A percentile compares a stretch with the other conserved stretches of the same genome.
Conservation (phyloP, 2,797 vertebrate species). For the Fratercula arctica region DNA sequence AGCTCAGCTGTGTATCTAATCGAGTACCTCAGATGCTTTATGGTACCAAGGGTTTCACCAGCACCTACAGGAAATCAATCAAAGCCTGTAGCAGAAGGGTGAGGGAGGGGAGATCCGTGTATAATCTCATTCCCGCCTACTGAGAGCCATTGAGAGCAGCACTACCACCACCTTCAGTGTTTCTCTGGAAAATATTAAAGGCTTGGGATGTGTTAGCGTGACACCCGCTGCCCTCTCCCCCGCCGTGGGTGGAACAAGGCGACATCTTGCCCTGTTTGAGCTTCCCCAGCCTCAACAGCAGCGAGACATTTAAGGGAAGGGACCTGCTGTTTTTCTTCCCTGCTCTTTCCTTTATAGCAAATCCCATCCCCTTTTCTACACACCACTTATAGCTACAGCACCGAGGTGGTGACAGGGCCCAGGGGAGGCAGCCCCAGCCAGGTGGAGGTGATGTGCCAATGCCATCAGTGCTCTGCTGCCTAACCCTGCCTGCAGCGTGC, state of each 20-base stretch:
- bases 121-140: conserved; percentile 2
- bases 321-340: not conserved
- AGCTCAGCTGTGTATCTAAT: not conserved
- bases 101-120: not conserved
- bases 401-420: not conserved
- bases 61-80: conserved; percentile 52
- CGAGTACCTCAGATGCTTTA: not conserved
- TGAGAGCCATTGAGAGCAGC: not conserved
- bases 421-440: not conserved
- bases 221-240: not conserved
- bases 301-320: not conserved
- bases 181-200: not conserved
- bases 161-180: not conserved
- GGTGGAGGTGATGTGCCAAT: not conserved
- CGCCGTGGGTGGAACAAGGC: not conserved
- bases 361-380: not conserved
- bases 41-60: conserved; percentile 37
- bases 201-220: not conserved
- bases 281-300: not conserved
- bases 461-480: not conserved
- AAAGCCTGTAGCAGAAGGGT: conserved; percentile 24
- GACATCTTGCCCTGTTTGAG: not conserved
- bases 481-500: not conserved
- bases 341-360: not conserved
- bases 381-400: fast-evolving